Percentiles rank a stretch among this genome's conserved stretches.
phyloP scores from a whole-genome alignment of 2,113 vertebrate species.

The Sander vitreus region DNA sequence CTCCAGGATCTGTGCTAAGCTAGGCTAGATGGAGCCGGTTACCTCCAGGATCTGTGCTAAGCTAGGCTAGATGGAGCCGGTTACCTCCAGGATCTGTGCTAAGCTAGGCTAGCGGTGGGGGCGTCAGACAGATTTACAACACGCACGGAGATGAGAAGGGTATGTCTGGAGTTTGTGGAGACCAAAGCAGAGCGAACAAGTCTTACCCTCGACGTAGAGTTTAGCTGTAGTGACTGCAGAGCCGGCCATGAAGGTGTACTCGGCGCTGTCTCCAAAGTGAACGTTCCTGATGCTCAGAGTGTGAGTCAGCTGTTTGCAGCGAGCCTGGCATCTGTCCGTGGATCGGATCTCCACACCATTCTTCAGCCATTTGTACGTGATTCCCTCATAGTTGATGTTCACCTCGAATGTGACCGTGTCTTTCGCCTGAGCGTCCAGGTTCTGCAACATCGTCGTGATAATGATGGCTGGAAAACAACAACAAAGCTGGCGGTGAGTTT shows the following conservation, averaged over 20 bases:
- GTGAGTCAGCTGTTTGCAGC: slow-evolving; percentile 92
- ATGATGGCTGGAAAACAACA: slow-evolving; percentile 71
- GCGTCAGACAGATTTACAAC: too few relatives aligned
- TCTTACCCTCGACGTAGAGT: slow-evolving; percentile 93
- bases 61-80: too few relatives aligned
- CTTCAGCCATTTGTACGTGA: slow-evolving; percentile 97
- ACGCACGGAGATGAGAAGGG: too few relatives aligned
- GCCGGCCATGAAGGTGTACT: slow-evolving; percentile 94
- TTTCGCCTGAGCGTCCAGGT: slow-evolving; percentile 97
- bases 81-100: too few relatives aligned
- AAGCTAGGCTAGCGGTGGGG: too few relatives aligned
- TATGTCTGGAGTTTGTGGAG: not conserved
- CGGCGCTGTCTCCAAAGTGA: slow-evolving; percentile 96
- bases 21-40: too few relatives aligned
- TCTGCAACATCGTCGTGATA: slow-evolving; percentile 89
- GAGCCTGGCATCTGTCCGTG: slow-evolving; percentile 93
- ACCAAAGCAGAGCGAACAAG: not conserved
- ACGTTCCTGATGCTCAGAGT: slow-evolving; percentile 94
- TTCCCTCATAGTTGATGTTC: slow-evolving; percentile 93
- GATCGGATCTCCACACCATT: slow-evolving; percentile 96
- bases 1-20: too few relatives aligned
- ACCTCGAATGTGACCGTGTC: slow-evolving; percentile 97
- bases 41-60: too few relatives aligned
- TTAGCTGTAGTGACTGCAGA: slow-evolving; percentile 90
- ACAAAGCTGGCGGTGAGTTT: not conserved